Conservation (phyloP, 2,113 vertebrate species). For the Chamaea fasciata region DNA sequence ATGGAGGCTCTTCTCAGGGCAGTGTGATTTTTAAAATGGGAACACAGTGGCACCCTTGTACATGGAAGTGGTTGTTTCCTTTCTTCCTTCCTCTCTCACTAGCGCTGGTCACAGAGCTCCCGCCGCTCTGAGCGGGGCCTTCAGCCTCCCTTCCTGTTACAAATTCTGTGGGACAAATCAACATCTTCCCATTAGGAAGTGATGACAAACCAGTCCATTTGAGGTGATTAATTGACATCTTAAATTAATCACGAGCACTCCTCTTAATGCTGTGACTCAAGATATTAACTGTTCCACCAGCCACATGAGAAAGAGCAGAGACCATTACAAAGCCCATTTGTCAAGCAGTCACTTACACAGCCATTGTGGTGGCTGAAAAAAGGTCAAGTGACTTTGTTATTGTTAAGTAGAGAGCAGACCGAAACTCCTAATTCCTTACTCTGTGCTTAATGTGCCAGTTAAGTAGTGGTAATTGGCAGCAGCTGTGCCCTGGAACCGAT, state of each 20-base stretch:
- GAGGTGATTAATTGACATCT: conserved; percentile 64
- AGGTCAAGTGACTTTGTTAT: conserved; percentile 69
- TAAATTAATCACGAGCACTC: conserved; percentile 49
- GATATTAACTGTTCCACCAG: conserved; percentile 67
- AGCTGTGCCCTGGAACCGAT: conserved; percentile 66
- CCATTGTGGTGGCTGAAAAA: conserved; percentile 55
- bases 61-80: neutral
- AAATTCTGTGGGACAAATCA: conserved; percentile 40
- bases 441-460: conserved; percentile 70
- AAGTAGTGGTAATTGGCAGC: conserved; percentile 73
- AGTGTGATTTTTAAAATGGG: neutral
- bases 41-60: neutral
- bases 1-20: neutral
- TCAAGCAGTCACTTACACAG: conserved; percentile 64
- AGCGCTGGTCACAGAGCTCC: neutral
- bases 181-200: conserved; percentile 61
- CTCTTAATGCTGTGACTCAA: conserved; percentile 39
- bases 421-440: conserved; percentile 63
- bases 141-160: neutral
- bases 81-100: neutral
- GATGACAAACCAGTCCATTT: conserved; percentile 63
- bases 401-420: conserved; percentile 62
- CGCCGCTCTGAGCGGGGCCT: neutral
- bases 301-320: conserved; percentile 66
- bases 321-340: conserved; percentile 64